A percentile compares a stretch with the other conserved stretches of the same genome.
phyloP scores from a whole-genome alignment of 2,113 vertebrate species.

The Polypterus senegalus region DNA sequence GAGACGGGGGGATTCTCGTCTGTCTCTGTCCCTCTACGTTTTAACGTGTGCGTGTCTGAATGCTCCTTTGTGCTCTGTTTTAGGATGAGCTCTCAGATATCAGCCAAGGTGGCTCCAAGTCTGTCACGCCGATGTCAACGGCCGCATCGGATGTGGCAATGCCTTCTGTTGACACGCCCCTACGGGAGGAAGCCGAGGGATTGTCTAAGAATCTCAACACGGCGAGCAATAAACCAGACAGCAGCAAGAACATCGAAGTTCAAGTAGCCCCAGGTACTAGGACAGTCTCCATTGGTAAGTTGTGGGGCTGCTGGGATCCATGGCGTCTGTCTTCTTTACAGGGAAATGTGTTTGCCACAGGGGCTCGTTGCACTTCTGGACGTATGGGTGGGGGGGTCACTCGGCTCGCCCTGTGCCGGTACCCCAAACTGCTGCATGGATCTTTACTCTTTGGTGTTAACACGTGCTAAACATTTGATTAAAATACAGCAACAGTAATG shows the following conservation, averaged over 20 bases:
- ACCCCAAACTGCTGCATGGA: no score
- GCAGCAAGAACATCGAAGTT: slow-evolving; percentile 54
- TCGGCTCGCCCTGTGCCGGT: no score
- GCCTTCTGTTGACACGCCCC: slow-evolving; percentile 46
- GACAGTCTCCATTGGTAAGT: slow-evolving; percentile 57
- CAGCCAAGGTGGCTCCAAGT: slow-evolving; percentile 59
- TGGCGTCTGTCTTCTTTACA: not conserved
- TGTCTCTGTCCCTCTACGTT: not conserved
- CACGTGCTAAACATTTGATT: no score
- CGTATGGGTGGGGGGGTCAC: not conserved
- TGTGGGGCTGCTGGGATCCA: not conserved
- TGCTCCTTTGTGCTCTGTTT: slow-evolving; percentile 5
- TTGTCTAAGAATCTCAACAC: slow-evolving; percentile 48
- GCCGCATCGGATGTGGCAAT: slow-evolving; percentile 46
- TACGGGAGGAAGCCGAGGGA: slow-evolving; percentile 44
- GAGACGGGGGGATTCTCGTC: not conserved
- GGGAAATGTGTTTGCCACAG: not conserved
- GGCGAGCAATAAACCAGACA: slow-evolving; percentile 44
- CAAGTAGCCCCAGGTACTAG: slow-evolving; percentile 69
- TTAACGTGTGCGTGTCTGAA: not conserved
- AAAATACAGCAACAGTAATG: no score
- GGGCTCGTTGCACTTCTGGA: not conserved
- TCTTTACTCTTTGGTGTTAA: no score
- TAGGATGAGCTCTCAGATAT: slow-evolving; percentile 80
- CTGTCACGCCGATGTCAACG: slow-evolving; percentile 59